These are phyloP conservation scores for Bombus picipes DNA, from an alignment of 1,140 invertebrate species.

Conservation along the genomic window DNA sequence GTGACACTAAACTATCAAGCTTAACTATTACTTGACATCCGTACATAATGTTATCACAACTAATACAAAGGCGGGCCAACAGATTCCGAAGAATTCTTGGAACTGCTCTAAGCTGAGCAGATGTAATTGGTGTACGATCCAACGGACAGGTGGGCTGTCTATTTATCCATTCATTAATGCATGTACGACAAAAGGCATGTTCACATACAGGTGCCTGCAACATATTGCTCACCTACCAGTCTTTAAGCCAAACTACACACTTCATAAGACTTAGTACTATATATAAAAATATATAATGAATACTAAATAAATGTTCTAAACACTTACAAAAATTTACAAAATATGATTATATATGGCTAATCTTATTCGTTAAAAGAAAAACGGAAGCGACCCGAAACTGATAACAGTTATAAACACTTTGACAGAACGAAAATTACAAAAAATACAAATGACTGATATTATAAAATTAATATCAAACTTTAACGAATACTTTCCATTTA, in stretches of 20 bases:
- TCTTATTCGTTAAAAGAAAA: not conserved
- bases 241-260: conserved; percentile 60
- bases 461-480: not conserved
- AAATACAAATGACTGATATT: conserved; percentile 5
- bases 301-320: not conserved
- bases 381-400: too few species aligned
- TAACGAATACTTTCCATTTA: not conserved
- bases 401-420: not conserved
- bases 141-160: conserved; percentile 96
- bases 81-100: conserved; percentile 96
- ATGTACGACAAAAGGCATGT: conserved; percentile 96
- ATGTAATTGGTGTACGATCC: conserved; percentile 93
- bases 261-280: conserved; percentile 21
- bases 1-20: conserved; percentile 90
- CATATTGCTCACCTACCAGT: conserved; percentile 74
- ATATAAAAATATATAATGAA: not conserved
- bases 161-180: conserved; percentile 97
- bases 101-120: conserved; percentile 93
- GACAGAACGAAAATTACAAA: conserved; percentile 14
- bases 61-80: conserved; percentile 92
- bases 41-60: conserved; percentile 94
- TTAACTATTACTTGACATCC: conserved; percentile 94
- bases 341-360: not conserved
- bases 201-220: conserved; percentile 96
- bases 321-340: not conserved